Percentiles rank a stretch among this genome's conserved stretches.
Evolutionary conservation across 2,888 invertebrate genomes (phyloP).

Genomic region (Chironomus riparius): DNA sequence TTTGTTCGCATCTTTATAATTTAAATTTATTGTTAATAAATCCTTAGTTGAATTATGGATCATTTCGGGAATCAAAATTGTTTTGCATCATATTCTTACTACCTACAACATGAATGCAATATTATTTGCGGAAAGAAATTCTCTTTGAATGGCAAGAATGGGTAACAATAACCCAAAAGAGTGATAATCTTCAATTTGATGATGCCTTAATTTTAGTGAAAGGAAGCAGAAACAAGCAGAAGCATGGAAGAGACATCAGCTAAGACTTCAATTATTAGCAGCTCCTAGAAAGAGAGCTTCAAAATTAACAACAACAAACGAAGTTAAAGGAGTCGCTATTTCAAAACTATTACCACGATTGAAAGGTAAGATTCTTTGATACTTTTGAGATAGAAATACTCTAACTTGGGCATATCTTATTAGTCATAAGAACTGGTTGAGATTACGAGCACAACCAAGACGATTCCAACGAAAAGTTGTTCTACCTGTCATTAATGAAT

Average conservation of each 20-base stretch:
- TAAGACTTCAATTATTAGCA: neutral
- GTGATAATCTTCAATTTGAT: too few relatives aligned
- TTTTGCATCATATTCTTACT: neutral
- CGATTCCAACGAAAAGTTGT: too few relatives aligned
- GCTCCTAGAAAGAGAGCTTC: neutral
- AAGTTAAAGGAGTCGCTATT: neutral
- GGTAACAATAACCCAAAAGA: too few relatives aligned
- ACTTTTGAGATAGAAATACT: too few relatives aligned
- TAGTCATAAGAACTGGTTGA: too few relatives aligned
- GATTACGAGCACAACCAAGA: too few relatives aligned
- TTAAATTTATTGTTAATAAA: neutral
- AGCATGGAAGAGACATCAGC: neutral
- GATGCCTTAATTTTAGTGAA: too few relatives aligned
- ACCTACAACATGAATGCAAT: neutral
- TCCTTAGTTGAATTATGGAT: neutral
- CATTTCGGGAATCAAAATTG: neutral
- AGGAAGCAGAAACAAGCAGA: neutral
- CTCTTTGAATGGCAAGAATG: neutral
- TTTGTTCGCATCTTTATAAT: neutral
- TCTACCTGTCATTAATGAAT: too few relatives aligned
- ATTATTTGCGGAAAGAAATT: neutral
- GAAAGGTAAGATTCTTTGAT: too few relatives aligned
- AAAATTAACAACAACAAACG: neutral
- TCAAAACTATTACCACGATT: conserved; percentile 9
- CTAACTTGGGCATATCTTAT: too few relatives aligned